Base-by-base conservation (phyloP, 1,140 invertebrate genomes). In the Chlorops oryzae region DNA sequence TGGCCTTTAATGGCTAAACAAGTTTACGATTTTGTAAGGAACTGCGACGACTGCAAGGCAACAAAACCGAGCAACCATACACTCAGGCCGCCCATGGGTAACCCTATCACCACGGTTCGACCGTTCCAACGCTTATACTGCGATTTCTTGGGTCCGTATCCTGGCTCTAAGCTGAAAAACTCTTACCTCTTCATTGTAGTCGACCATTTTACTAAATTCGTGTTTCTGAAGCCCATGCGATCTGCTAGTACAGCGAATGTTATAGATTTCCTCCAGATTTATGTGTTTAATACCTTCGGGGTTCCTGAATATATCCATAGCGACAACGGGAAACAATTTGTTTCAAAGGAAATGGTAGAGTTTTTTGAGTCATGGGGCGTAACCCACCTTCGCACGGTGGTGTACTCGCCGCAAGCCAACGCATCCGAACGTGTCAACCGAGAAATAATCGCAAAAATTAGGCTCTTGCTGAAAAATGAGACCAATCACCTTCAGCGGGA, bases 271-370 rank as follows among this genome's bases (percentile, higher is more conserved):
- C 12, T 48, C 7, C 39, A 53, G 21, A 12, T 32, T 7, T 20
- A 32, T 4, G 20, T 55, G 3, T 43, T 51, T 23, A 17, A 27
- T 5, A 12, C 18, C 12, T 55, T 38, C n/a, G 49, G 49, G 7
- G 20, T 35, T 15, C 49, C 53, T n/a, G 18, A 51, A 23, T 24
- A 21, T 13, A 25, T 41, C 5, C 18, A 45, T 13, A 18, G 20
- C 1, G 53, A 55, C n/a, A 55, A 51, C n/a, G 43, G 47, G 1
- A 42, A 32, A 3, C 48, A 50, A 46, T 54, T 51, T 47, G 20
- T 34, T 1, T 40, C 51, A 1, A 3, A 12, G 1, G 4, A 17
- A 32, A 25, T 41, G 20, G 2, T 1, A 17, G 39, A 48, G 34
- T 27, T 53, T 20, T 18, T 53, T 5, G 28, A 2, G 4, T 7